Conservation (phyloP, 2,797 vertebrate genomes). For the Xiphorhynchus erythropygius region DNA sequence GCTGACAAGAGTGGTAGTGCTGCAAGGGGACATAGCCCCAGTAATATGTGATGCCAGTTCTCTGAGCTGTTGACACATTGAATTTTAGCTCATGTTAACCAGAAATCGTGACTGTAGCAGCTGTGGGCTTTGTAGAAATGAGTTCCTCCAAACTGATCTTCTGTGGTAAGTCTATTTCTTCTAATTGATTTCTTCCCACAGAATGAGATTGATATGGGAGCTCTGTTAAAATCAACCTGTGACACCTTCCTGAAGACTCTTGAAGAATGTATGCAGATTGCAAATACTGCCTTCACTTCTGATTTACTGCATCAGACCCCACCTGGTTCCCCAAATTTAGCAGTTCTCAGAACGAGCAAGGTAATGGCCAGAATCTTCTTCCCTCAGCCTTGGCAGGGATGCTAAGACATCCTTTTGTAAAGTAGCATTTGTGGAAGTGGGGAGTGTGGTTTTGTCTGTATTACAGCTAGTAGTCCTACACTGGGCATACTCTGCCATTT, state of each 20-base stretch:
- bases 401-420: background rate
- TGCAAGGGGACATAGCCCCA: background rate
- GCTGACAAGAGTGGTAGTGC: background rate
- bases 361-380: conserved; percentile 62
- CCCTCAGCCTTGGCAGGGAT: background rate
- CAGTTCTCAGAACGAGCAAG: conserved; percentile 87
- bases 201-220: conserved; percentile 83
- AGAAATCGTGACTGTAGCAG: background rate
- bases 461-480: background rate
- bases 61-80: background rate
- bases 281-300: conserved; percentile 88
- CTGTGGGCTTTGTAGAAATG: background rate
- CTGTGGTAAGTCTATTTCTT: background rate
- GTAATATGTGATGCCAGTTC: background rate
- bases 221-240: conserved; percentile 94
- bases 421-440: background rate
- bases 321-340: conserved; percentile 87
- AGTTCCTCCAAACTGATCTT: background rate
- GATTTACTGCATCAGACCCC: conserved; percentile 84
- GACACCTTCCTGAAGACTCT: conserved; percentile 95
- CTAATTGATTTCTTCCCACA: conserved; percentile 53
- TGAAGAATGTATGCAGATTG: conserved; percentile 99
- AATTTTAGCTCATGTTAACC: background rate
- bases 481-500: background rate
- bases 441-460: background rate